Base-by-base conservation (phyloP, 2,888 invertebrate genomes). In the Uloborus plumipes region DNA sequence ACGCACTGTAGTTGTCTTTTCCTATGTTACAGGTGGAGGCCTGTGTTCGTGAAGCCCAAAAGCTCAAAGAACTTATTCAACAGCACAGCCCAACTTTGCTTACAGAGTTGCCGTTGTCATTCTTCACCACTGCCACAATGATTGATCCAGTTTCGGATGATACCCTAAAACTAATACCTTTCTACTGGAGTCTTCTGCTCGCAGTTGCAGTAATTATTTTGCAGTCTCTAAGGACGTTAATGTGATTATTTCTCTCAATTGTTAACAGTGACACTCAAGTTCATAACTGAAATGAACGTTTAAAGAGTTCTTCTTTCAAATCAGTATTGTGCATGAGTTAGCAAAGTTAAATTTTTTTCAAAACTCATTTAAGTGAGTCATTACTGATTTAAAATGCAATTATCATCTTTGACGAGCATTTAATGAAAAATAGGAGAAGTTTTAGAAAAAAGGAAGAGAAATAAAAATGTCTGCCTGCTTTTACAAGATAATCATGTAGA, bases 41-140 rank as follows among this genome's bases (percentile, higher is more conserved):
- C 0, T 97, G 97, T 88, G 92, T 93, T 20, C 91, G 93, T 64
- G 97, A 97, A 90, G 94, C 95, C 7, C 95, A 96, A 88, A 95
- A 95, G 88, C 90, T 97, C 70, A 93, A 94, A 1, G 93, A 93
- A 86, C 91, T 96, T 87, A 93, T 97, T 31, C 92, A 93, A 84
- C 92, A 94, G 86, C 93, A 94, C 86, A 95, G 95, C 89, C 94
- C 96, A 16, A 90, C 92, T n/a, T 82, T 89, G 16, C 87, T 88
- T 62, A 88, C 88, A 4, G 88, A 89, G 83, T 84, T 89, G 62
- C 85, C 86, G 51, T 79, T 89, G 58, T 88, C 88, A 18, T 87
- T 88, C 13, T 84, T 88, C 59, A 83, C 88, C 7, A 86, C 87
- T 66, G 88, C 88, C 39, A 85, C 86, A 11, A 76, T 88, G 71